These are phyloP conservation scores for Dissostichus mawsoni DNA, from an alignment of 2,113 vertebrate species.

Conservation along the genomic window DNA sequence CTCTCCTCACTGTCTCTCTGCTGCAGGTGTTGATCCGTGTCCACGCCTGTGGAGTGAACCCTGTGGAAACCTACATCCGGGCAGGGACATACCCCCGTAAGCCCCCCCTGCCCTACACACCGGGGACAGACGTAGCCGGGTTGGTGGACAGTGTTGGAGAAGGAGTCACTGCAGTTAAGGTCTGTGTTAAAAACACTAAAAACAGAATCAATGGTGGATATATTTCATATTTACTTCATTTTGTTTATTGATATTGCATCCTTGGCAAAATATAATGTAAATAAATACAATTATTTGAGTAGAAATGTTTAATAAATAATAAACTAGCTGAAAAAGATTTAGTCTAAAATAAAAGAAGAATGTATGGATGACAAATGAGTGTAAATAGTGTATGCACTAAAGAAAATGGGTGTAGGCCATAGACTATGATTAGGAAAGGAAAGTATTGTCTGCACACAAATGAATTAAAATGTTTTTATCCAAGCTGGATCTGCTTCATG, in stretches of 20 bases:
- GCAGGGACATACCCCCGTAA: constrained; percentile 82
- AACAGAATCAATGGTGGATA: no score
- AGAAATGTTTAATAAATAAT: no score
- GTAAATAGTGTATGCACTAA: neutral
- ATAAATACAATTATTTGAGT: no score
- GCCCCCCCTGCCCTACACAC: constrained; percentile 89
- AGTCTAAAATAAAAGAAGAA: no score
- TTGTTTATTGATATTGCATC: no score
- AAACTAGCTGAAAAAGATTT: no score
- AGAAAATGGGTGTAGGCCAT: no score
- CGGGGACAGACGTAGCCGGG: constrained; percentile 90
- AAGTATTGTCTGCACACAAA: neutral
- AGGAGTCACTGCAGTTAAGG: constrained; percentile 86
- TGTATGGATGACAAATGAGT: neutral
- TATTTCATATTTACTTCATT: no score
- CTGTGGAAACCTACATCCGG: constrained; percentile 94
- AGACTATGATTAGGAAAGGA: neutral
- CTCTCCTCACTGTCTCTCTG: no score
- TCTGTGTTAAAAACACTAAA: constrained; percentile 42
- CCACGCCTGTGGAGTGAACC: constrained; percentile 92
- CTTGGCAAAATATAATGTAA: no score
- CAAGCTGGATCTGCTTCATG: no score
- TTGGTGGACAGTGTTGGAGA: constrained; percentile 87
- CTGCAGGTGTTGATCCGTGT: constrained; percentile 91
- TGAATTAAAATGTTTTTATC: no score